phyloP scores from a whole-genome alignment of 2,797 vertebrate species.

The Onychomys torridus region DNA sequence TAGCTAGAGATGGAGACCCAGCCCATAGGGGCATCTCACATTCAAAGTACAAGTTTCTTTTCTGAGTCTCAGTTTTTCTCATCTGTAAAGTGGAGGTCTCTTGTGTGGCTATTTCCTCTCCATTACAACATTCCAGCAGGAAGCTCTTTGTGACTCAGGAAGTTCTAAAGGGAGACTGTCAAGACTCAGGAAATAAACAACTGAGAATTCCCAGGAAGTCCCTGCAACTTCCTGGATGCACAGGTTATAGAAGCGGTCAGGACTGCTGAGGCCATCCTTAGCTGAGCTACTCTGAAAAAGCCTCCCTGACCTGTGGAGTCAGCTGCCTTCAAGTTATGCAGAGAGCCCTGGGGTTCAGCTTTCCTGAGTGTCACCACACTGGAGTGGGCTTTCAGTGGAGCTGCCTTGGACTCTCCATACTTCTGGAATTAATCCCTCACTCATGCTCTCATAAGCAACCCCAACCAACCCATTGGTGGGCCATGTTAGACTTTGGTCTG shows the following conservation, averaged over 20 bases:
- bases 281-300: background rate
- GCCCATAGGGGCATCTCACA: background rate
- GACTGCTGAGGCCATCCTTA: background rate
- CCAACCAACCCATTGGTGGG: background rate
- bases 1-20: background rate
- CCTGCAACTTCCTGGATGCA: background rate
- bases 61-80: background rate
- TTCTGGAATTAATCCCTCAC: background rate
- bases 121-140: background rate
- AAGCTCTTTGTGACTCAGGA: background rate
- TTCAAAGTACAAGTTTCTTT: background rate
- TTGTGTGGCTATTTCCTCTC: background rate
- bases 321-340: background rate
- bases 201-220: background rate
- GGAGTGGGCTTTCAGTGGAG: background rate
- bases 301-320: background rate
- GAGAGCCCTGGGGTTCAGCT: background rate
- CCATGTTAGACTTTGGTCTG: background rate
- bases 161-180: background rate
- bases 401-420: background rate
- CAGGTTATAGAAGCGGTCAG: background rate
- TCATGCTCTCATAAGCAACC: no score
- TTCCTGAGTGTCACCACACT: background rate
- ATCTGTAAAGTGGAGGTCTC: background rate
- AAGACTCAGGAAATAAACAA: background rate